A percentile compares a stretch with the other conserved stretches of the same genome.
Conservation (phyloP, 2,888 invertebrate species). For the Pollenia amentaria region DNA sequence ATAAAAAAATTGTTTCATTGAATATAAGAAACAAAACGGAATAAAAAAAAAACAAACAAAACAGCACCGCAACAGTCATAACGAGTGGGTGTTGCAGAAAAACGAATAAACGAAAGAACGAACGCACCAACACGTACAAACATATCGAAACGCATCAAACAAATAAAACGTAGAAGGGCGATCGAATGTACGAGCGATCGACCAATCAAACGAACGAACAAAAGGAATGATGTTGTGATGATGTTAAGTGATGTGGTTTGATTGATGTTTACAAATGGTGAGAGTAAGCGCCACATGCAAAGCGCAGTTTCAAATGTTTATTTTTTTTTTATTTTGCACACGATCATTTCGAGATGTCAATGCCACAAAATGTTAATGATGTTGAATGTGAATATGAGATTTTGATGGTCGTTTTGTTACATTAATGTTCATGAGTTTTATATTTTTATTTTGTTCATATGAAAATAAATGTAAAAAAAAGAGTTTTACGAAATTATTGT, state of each 20-base stretch:
- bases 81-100: slow-evolving; percentile 48
- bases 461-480: slow-evolving; percentile 69
- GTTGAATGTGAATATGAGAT: slow-evolving; percentile 35
- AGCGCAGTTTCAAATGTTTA: slow-evolving; percentile 49
- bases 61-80: slow-evolving; percentile 53
- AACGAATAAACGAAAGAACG: slow-evolving; percentile 4
- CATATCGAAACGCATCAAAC: slow-evolving; percentile 15
- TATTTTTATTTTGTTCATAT: slow-evolving; percentile 47
- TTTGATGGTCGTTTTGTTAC: slow-evolving; percentile 38
- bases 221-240: slow-evolving; percentile 7
- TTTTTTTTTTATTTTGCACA: not conserved
- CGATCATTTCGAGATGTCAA: slow-evolving; percentile 51
- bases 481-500: slow-evolving; percentile 47
- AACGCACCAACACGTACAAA: slow-evolving; percentile 27
- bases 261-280: slow-evolving; percentile 42
- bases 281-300: slow-evolving; percentile 61
- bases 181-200: not conserved
- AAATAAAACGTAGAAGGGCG: slow-evolving; percentile 18
- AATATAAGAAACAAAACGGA: not conserved
- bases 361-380: slow-evolving; percentile 63
- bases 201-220: slow-evolving; percentile 16
- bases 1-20: slow-evolving; percentile 20
- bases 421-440: slow-evolving; percentile 57
- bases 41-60: slow-evolving; percentile 24
- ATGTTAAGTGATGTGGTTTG: slow-evolving; percentile 16